phyloP scores from a whole-genome alignment of 2,797 vertebrate species.

The Rhinophrynus dorsalis region DNA sequence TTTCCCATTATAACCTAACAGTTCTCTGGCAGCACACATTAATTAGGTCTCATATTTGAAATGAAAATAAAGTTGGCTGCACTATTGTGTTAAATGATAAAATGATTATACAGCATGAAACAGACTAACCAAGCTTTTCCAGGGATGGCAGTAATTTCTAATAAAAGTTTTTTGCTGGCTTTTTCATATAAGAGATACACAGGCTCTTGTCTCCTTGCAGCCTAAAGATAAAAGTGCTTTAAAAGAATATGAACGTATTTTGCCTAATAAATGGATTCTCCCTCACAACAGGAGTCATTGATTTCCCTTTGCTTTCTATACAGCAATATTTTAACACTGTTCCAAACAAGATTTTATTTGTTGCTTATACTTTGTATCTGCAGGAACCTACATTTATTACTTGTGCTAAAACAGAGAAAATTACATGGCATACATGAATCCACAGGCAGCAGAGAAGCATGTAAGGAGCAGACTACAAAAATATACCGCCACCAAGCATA shows the following conservation, averaged over 20 bases:
- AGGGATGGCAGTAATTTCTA: conserved; percentile 15
- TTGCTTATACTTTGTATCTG: conserved; percentile 50
- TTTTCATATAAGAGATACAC: conserved; percentile 4
- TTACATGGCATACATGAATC: conserved; percentile 17
- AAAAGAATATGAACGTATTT: conserved; percentile 18
- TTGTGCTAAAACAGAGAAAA: conserved; percentile 34
- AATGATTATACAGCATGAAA: not conserved
- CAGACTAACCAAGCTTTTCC: not conserved
- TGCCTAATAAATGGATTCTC: conserved; percentile 19
- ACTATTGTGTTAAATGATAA: too few species aligned
- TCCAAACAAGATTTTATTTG: conserved; percentile 46
- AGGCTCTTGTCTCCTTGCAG: conserved; percentile 14
- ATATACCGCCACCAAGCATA: too few species aligned
- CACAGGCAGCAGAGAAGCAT: not conserved
- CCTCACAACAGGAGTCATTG: conserved; percentile 34
- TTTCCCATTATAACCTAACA: too few species aligned
- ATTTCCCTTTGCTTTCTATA: conserved; percentile 53
- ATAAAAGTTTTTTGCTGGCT: conserved; percentile 23
- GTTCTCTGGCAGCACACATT: too few species aligned
- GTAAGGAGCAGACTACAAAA: not conserved
- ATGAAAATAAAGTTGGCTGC: too few species aligned
- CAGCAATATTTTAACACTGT: conserved; percentile 41
- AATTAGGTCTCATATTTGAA: too few species aligned
- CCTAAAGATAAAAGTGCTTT: conserved; percentile 18
- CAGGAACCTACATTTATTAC: conserved; percentile 52